Conservation (phyloP, 2,888 invertebrate species). For the Drosophila fungiperda region DNA sequence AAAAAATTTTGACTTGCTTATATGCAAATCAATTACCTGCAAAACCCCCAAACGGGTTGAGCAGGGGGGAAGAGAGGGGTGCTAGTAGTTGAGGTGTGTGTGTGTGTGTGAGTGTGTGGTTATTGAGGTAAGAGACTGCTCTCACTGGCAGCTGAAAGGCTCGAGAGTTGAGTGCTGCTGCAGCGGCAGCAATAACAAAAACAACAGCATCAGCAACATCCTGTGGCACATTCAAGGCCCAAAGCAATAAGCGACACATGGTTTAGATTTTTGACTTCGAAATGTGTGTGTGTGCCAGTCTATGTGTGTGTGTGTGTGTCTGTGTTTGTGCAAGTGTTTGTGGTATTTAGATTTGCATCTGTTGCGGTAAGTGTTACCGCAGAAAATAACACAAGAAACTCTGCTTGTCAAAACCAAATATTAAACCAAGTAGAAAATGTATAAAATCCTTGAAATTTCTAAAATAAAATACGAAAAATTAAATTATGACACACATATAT, state of each 20-base stretch:
- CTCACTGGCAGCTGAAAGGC: conserved; percentile 18
- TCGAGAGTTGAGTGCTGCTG: neutral
- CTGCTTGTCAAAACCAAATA: neutral
- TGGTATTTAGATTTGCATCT: conserved; percentile 33
- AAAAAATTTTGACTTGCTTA: conserved; percentile 70
- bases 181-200: neutral
- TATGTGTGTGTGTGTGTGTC: neutral
- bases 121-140: conserved; percentile 8
- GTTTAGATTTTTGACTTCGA: neutral
- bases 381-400: conserved; percentile 2
- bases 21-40: conserved; percentile 76
- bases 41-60: conserved; percentile 1
- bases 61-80: too few species aligned
- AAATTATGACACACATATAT: neutral
- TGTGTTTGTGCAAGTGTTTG: neutral
- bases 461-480: neutral
- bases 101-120: conserved; percentile 5
- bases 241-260: conserved; percentile 41
- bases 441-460: neutral
- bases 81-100: too few species aligned
- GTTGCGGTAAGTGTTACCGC: conserved; percentile 4
- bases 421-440: neutral
- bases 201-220: conserved; percentile 12
- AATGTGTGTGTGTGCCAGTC: conserved; percentile 12
- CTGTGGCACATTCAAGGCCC: conserved; percentile 9